These are phyloP conservation scores for Hydroisotoma schaefferi DNA, from an alignment of 2,888 invertebrate genomes.

Conservation along the genomic window DNA sequence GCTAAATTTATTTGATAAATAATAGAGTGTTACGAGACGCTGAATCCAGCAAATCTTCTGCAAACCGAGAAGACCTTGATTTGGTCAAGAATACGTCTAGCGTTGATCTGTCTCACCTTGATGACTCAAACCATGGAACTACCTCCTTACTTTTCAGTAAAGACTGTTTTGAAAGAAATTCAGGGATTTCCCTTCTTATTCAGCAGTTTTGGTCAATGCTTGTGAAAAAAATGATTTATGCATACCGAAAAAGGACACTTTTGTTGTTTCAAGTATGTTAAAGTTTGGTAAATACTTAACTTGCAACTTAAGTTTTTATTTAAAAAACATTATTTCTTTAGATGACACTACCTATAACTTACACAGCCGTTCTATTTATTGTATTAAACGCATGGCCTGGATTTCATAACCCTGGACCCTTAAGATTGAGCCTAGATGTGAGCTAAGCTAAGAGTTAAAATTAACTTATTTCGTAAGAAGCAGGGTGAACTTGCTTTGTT, in stretches of 20 bases:
- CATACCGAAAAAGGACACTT: slow-evolving; percentile 64
- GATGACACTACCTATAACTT: slow-evolving; percentile 64
- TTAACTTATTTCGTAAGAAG: not conserved
- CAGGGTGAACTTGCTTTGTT: not conserved
- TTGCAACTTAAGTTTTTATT: too few relatives aligned
- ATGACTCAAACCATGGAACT: not conserved
- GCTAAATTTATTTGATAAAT: not conserved
- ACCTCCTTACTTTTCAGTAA: not conserved
- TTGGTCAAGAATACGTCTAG: not conserved
- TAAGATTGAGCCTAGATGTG: too few relatives aligned
- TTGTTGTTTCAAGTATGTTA: slow-evolving; percentile 43
- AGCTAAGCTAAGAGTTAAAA: not conserved
- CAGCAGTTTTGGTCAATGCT: slow-evolving; percentile 66
- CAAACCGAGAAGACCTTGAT: not conserved
- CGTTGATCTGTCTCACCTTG: not conserved
- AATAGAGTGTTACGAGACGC: slow-evolving; percentile 25
- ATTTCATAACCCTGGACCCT: too few relatives aligned
- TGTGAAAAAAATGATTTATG: slow-evolving; percentile 62
- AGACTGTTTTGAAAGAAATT: slow-evolving; percentile 8
- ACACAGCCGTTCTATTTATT: slow-evolving; percentile 62
- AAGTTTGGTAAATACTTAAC: too few relatives aligned
- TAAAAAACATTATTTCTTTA: not conserved
- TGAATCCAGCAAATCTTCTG: slow-evolving; percentile 10
- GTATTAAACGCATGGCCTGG: slow-evolving; percentile 57
- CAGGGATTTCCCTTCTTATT: slow-evolving; percentile 52